Percentiles rank a stretch among this genome's conserved stretches.
Evolutionary conservation across 1,140 invertebrate genomes (phyloP).

Genomic region (Lordiphosa mommai): DNA sequence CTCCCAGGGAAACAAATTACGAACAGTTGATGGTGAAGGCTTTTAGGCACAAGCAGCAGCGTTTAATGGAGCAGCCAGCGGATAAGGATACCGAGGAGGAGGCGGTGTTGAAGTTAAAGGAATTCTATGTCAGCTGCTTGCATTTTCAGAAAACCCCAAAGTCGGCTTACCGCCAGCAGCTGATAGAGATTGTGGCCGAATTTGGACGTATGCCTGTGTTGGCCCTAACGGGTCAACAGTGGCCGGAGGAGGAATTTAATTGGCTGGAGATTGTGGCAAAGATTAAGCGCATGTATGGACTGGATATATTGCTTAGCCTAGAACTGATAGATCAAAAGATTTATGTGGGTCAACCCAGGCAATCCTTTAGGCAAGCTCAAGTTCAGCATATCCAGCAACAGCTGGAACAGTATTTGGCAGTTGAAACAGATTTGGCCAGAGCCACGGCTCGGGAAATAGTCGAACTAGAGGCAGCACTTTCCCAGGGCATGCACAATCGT

Average conservation of each 20-base stretch:
- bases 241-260: conserved; percentile 47
- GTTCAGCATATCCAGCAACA: conserved; percentile 15
- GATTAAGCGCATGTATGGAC: conserved; percentile 56
- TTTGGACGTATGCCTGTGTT: conserved; percentile 58
- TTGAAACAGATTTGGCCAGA: conserved; percentile 25
- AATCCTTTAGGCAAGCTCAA: conserved; percentile 7
- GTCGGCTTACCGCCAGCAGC: conserved; percentile 20
- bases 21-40: conserved; percentile 41
- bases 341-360: conserved; percentile 56
- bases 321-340: conserved; percentile 27
- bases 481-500: conserved; percentile 24
- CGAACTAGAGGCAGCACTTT: conserved; percentile 34
- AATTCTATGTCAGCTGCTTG: conserved; percentile 64
- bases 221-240: conserved; percentile 17
- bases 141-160: conserved; percentile 18
- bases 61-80: conserved; percentile 38
- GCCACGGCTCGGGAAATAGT: conserved; percentile 34
- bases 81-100: conserved; percentile 21
- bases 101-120: conserved; percentile 43
- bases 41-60: conserved; percentile 58
- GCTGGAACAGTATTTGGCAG: conserved; percentile 30
- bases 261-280: conserved; percentile 51
- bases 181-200: conserved; percentile 45
- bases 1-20: conserved; percentile 53
- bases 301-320: conserved; percentile 53